Conservation (phyloP, 2,888 invertebrate genomes). For the Antitype chi region DNA sequence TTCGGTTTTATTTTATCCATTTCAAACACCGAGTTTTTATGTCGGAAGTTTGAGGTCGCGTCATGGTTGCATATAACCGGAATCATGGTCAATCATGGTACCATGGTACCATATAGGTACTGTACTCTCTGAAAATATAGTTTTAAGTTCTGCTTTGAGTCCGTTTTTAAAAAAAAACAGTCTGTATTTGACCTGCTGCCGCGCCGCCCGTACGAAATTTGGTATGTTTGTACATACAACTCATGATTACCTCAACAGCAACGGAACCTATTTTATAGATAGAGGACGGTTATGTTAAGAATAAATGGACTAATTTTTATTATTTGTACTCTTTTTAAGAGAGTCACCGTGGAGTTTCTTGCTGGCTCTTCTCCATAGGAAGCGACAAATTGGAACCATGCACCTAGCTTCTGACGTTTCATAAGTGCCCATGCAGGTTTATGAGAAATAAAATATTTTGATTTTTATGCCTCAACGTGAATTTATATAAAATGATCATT, state of each 20-base stretch:
- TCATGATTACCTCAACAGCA: neutral
- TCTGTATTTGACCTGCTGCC: neutral
- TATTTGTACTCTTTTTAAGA: neutral
- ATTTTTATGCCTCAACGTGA: no score
- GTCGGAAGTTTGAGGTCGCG: neutral
- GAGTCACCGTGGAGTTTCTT: no score
- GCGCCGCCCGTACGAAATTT: neutral
- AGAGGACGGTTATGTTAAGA: neutral
- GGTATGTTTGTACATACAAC: neutral
- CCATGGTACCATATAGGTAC: no score
- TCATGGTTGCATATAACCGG: neutral
- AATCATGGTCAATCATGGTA: no score
- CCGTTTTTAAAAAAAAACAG: neutral
- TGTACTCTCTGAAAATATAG: neutral
- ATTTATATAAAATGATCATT: no score
- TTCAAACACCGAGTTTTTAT: neutral
- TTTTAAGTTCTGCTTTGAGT: neutral
- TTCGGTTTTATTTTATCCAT: neutral
- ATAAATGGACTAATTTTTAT: neutral
- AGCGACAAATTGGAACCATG: no score
- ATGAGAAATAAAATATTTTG: no score
- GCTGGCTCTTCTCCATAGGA: no score
- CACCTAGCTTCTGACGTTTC: no score
- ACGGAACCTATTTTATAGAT: neutral
- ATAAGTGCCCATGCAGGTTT: no score